Base-by-base conservation (phyloP, 1,140 invertebrate genomes). In the Cyclina sinensis region DNA sequence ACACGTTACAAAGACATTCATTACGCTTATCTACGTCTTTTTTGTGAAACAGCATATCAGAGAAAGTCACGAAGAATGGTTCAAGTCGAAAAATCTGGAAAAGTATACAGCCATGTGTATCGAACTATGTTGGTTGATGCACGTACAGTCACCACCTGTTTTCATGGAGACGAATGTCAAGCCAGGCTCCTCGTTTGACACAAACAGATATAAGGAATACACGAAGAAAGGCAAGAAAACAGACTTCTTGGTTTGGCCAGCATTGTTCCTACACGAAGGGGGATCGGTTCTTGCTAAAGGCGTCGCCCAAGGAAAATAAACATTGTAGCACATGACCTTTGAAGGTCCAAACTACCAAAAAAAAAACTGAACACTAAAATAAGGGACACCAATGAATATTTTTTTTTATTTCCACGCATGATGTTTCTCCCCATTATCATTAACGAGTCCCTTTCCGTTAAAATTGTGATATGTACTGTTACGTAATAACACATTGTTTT, bases 221-320 rank as follows among this genome's bases (percentile, higher is more conserved):
- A 79, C 76, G 27, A 51, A 35, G 39, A 9, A 1, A 14, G 76
- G 76, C 35, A 32, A 79, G n/a, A 27, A 54, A 57, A 35, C 54
- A 1, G 48, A 79, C 16, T 79, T 54, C 32, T 14, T 79, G 46
- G 76, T 79, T 7, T 79, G 76, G 76, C 76, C 76, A 32, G 46
- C 46, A 18, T 11, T 79, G 21, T 21, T 51, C 5, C 51, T 79
- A 2, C 76, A 79, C 30, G 46, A 79, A 32, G 32, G 32, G 12
- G 76, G 76, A 27, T 1, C 21, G 2, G 30, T 54, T 35, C 24
- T 79, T 11, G 46, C 3, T 2, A 51, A 79, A 54, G 76, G 76
- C 11, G 46, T 54, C 4, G 76, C 76, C 27, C 76, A 79, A 35
- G 76, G 62, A 65, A 27, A 14, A 27, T 14, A 65, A 30, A 30